A percentile compares a stretch with the other conserved stretches of the same genome.
phyloP scores from a whole-genome alignment of 1,140 invertebrate species.

The Amyelois transitella region DNA sequence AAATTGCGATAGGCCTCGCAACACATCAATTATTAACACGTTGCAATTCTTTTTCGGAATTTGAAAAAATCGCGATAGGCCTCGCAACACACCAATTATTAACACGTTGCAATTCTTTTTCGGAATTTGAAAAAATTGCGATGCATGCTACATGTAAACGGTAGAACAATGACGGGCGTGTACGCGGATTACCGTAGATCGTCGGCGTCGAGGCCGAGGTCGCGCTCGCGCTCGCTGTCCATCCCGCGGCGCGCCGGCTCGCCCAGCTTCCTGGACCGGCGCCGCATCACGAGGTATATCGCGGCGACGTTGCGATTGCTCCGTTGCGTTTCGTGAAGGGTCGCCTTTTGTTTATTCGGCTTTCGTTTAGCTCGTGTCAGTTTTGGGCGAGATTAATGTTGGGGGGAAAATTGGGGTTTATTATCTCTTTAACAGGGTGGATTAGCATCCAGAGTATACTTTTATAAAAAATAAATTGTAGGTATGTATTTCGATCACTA shows the following conservation, averaged over 20 bases:
- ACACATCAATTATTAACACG: background rate
- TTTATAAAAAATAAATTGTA: no score
- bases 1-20: no score
- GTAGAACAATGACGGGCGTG: constrained; percentile 68
- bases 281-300: constrained; percentile 90
- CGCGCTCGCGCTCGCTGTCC: constrained; percentile 85
- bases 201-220: constrained; percentile 75
- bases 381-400: no score
- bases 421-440: no score
- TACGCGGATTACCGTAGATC: constrained; percentile 68
- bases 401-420: no score
- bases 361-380: no score
- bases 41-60: background rate
- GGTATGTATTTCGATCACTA: no score
- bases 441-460: no score
- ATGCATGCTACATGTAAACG: constrained; percentile 23
- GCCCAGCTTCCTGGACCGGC: constrained; percentile 91
- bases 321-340: no score
- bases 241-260: constrained; percentile 91
- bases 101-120: background rate
- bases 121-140: background rate
- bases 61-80: background rate
- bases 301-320: background rate
- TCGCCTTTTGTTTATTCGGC: no score
- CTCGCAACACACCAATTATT: no score